Conservation (phyloP, 1,140 invertebrate species). For the Drosophila tropicalis region DNA sequence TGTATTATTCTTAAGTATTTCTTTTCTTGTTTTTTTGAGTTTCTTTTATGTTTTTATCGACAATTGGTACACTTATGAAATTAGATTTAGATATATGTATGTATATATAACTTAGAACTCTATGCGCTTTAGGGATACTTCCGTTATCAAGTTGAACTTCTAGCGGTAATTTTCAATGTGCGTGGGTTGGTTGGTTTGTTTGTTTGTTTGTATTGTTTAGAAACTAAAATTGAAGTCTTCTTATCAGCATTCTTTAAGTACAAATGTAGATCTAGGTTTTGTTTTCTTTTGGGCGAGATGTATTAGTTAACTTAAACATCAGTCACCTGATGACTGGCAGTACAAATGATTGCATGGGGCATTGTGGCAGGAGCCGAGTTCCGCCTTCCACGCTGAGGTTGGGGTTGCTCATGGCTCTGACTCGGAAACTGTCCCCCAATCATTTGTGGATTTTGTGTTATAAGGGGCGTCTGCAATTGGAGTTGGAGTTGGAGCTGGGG, state of each 20-base stretch:
- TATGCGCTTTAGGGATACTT: constrained; percentile 47
- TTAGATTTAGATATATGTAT: constrained; percentile 35
- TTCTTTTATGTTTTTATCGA: constrained; percentile 51
- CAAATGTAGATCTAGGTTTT: constrained; percentile 5
- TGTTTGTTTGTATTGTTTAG: constrained; percentile 19
- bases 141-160: constrained; percentile 58
- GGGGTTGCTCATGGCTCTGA: constrained; percentile 14
- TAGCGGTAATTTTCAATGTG: constrained; percentile 47
- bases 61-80: constrained; percentile 67
- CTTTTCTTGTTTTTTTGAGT: constrained; percentile 16
- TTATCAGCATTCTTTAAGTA: constrained; percentile 36
- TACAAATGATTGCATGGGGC: constrained; percentile 67
- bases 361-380: constrained; percentile 72
- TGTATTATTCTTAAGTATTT: constrained; percentile 66
- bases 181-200: constrained; percentile 38
- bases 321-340: constrained; percentile 81
- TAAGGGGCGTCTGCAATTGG: constrained; percentile 25
- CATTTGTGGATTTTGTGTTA: too few species aligned
- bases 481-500: constrained; percentile 40
- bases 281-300: not conserved
- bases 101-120: constrained; percentile 48
- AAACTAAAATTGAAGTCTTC: constrained; percentile 58
- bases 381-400: constrained; percentile 55
- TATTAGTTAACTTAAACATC: constrained; percentile 61
- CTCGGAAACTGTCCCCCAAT: not conserved